Evolutionary conservation across 1,140 invertebrate genomes (phyloP).

Genomic region (Caenorhabditis latens): DNA sequence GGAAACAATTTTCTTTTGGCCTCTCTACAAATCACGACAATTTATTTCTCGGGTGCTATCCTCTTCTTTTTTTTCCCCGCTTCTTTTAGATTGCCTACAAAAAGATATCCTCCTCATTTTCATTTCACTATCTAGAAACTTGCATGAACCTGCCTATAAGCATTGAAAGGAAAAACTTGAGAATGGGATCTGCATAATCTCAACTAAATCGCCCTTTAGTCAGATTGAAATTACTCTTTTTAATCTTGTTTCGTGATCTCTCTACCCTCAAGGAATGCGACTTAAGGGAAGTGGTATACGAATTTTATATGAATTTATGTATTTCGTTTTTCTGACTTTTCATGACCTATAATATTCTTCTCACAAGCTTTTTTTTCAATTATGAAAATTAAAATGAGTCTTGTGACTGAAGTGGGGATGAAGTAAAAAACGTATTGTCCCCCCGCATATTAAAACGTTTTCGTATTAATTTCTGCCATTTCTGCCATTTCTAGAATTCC

Average conservation of each 20-base stretch:
- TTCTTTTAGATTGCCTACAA: neutral
- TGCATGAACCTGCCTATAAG: slow-evolving; percentile 10
- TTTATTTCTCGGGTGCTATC: slow-evolving; percentile 58
- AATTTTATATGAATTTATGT: no score
- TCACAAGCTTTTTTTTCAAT: no score
- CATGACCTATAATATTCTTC: no score
- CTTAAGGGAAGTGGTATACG: no score
- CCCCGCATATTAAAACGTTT: no score
- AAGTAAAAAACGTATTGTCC: no score
- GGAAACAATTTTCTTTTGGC: slow-evolving; percentile 58
- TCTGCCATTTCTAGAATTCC: no score
- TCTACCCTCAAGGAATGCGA: neutral
- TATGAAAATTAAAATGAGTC: no score
- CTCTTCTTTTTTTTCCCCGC: neutral
- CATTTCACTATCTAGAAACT: slow-evolving; percentile 12
- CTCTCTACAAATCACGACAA: slow-evolving; percentile 44
- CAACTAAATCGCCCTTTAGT: slow-evolving; percentile 25
- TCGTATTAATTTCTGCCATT: no score
- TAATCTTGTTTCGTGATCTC: slow-evolving; percentile 40
- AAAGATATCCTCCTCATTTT: neutral
- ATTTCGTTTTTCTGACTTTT: no score
- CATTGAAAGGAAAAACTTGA: slow-evolving; percentile 2
- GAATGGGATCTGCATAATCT: slow-evolving; percentile 39
- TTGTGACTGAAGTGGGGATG: no score
- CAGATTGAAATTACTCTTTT: slow-evolving; percentile 35